Evolutionary conservation across 2,113 vertebrate genomes (phyloP), one percentile per base, ranked within the genome.

Genomic region (Tragulus kanchil): DNA sequence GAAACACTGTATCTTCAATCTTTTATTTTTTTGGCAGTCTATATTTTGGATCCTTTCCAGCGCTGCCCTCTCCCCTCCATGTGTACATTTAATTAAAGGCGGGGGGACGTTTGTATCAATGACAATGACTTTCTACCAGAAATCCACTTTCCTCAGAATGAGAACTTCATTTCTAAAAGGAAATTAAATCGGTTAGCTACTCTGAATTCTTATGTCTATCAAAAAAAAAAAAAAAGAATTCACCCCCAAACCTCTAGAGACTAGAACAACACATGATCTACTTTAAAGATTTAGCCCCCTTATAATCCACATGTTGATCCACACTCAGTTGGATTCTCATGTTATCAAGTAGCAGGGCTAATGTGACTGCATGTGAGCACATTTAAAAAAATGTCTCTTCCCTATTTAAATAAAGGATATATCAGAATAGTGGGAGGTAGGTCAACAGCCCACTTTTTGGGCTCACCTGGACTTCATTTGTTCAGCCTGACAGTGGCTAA

Each of bases 161-260:
- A 95, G 52, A 92, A 23, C 54, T 89, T 95, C 83, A 84, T 85
- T 97, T 97, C 85, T 93, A 96, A 54, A 90, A 93, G 52, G 48
- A 77, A 87, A 96, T 67, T 31, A 85, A 86, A 89, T 67, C 23
- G 93, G 90, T 84, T 56, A 67, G 79, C 31, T 87, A 85, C 82
- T 82, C 9, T 91, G 42, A 79, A 79, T 79, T 77, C 48, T 50
- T n/a, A 93, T 54, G 21, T 50, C 4, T 1, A 61, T 73, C 10
- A 71, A 48, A 69, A 88, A 73, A 59, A 84, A 71, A 75, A 75
- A 77, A 75, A 71, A 73, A 45, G 52, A 52, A 36, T 36, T 36
- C 36, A 36, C 36, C 31, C 69, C 36, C 28, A 84, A 77, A 62
- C 36, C 73, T 73, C 52, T 75, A 84, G 69, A 67, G 81, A 90